A percentile compares a stretch with the other conserved stretches of the same genome.
These are phyloP conservation scores for Cinclus mexicanus DNA, from an alignment of 2,113 vertebrate genomes.

Conservation along the genomic window DNA sequence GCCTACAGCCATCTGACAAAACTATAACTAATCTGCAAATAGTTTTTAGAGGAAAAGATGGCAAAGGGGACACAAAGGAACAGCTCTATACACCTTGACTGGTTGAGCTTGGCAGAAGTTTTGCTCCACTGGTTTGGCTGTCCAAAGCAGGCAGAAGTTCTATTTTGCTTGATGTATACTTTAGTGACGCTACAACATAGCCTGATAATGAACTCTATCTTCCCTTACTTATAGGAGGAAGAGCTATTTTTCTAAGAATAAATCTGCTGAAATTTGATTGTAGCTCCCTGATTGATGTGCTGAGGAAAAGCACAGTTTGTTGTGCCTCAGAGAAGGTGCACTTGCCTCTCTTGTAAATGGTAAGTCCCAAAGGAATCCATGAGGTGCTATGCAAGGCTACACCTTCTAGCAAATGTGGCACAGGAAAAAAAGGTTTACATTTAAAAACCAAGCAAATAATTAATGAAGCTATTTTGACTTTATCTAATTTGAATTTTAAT, in stretches of 20 bases:
- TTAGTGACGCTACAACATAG: not conserved
- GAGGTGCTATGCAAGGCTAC: not conserved
- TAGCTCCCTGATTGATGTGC: not conserved
- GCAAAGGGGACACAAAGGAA: not conserved
- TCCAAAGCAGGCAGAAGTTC: not conserved
- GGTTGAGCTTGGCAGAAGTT: not conserved
- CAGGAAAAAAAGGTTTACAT: not conserved
- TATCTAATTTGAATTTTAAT: constrained; percentile 63
- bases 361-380: not conserved
- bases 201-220: not conserved
- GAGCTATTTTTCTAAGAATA: not conserved
- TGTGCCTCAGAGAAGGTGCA: not conserved
- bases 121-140: not conserved
- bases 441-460: not conserved
- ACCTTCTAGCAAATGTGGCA: not conserved
- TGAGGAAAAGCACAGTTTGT: not conserved
- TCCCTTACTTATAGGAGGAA: not conserved
- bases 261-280: not conserved
- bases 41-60: not conserved
- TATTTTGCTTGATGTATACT: not conserved
- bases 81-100: not conserved
- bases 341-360: not conserved
- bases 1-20: not conserved
- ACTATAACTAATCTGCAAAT: constrained; percentile 37
- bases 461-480: constrained; percentile 24